phyloP scores from a whole-genome alignment of 1,140 invertebrate species.

The Drosophila ogumai region DNA sequence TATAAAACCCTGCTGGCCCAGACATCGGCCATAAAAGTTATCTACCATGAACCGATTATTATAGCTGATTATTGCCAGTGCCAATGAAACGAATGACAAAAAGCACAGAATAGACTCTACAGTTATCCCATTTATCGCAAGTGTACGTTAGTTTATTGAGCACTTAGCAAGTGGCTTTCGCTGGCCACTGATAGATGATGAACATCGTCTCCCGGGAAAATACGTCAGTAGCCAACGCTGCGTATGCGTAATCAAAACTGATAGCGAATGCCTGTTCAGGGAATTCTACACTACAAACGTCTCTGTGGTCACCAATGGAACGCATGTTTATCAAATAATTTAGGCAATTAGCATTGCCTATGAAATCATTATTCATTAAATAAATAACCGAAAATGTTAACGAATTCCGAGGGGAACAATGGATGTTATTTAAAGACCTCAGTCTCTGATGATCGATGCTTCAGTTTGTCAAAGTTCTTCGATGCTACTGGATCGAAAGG shows the following conservation, averaged over 20 bases:
- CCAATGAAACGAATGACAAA: slow-evolving; percentile 23
- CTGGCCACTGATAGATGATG: slow-evolving; percentile 14
- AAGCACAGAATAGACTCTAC: slow-evolving; percentile 21
- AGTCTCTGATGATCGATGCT: slow-evolving; percentile 16
- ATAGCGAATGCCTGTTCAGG: slow-evolving; percentile 25
- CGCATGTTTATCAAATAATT: slow-evolving; percentile 56
- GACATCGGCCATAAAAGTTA: slow-evolving; percentile 34
- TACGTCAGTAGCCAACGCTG: slow-evolving; percentile 45
- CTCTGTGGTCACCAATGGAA: slow-evolving; percentile 11
- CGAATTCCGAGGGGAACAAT: slow-evolving; percentile 14
- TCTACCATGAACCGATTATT: slow-evolving; percentile 42
- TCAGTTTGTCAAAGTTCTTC: slow-evolving; percentile 26
- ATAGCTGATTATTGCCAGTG: slow-evolving; percentile 33
- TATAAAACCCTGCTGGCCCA: slow-evolving; percentile 16
- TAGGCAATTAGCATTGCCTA: slow-evolving; percentile 60
- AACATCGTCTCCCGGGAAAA: slow-evolving; percentile 26
- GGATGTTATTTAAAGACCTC: slow-evolving; percentile 51
- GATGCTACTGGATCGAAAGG: slow-evolving; percentile 2
- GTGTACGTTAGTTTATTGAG: slow-evolving; percentile 32
- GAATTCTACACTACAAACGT: slow-evolving; percentile 9
- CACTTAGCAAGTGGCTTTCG: slow-evolving; percentile 51
- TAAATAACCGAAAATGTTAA: slow-evolving; percentile 10
- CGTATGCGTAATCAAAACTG: slow-evolving; percentile 51
- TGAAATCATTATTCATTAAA: slow-evolving; percentile 34
- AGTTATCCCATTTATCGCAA: slow-evolving; percentile 25